Evolutionary conservation across 53 echinoderm and acorn worm genomes (phyloP), one percentile per base, ranked within the genome.

Genomic region (Patiria pectinifera): DNA sequence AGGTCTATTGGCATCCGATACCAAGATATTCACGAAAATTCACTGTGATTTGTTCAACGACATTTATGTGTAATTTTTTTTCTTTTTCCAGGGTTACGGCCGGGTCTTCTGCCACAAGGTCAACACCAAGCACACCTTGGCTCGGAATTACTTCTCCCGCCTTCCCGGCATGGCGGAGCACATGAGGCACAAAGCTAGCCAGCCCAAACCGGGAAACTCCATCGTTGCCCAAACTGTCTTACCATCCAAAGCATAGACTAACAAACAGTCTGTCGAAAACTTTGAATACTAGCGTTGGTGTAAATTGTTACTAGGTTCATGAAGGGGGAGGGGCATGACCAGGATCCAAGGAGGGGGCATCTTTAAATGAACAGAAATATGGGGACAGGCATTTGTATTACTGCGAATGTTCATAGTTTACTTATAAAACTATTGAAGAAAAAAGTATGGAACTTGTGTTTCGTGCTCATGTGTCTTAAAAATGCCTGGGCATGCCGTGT

Each of bases 61-160:
- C n/a, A n/a, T n/a, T n/a, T n/a, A n/a, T n/a, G n/a, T n/a, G n/a
- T n/a, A n/a, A 18, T 59, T 74, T 85, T 81, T 72, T 59, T 74
- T 60, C 59, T 62, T 86, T 16, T 35, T 35, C 35, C 86, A 99
- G 99, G 94, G 94, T 48, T 99, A 99, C 78, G 99, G 99, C 19
- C 94, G 96, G 23, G 99, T 99, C 22, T 99, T 99, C 95, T 99
- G 99, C 94, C 99, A 99, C 96, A 99, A 97, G 92, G 96, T 99
- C 76, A 92, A 94, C 66, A 97, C 99, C 83, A 99, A 99, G 93
- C 99, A 99, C 92, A 97, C 97, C 24, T 84, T 97, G 77, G 96
- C 96, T 15, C 82, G 93, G 59, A 97, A 99, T 92, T 97, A 99
- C 93, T 99, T 99, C 92, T 97, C 97, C 26, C 94, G 96, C 15